Conservation (phyloP, 2,888 invertebrate species). For the Brenthis ino region DNA sequence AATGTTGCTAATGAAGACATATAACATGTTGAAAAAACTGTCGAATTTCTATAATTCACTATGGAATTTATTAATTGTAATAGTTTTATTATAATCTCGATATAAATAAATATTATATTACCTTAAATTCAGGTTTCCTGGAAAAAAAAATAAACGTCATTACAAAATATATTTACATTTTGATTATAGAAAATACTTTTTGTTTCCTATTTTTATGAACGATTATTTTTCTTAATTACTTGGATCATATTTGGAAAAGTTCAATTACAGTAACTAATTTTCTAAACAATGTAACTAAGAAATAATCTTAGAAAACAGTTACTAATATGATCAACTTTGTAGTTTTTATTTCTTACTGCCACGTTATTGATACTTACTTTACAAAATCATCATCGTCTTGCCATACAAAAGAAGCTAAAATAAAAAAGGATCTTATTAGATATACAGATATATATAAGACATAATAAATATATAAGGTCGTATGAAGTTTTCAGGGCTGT, state of each 20-base stretch:
- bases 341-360: not conserved
- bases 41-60: not conserved
- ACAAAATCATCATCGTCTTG: slow-evolving; percentile 38
- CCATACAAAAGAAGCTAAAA: slow-evolving; percentile 43
- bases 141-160: slow-evolving; percentile 7
- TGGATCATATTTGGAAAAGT: too few species aligned
- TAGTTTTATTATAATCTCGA: too few species aligned
- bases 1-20: too few species aligned
- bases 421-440: slow-evolving; percentile 15
- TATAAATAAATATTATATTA: slow-evolving; percentile 5
- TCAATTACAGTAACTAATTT: too few species aligned
- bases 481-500: too few species aligned
- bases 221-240: too few species aligned
- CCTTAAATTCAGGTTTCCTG: slow-evolving; percentile 19
- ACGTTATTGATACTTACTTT: slow-evolving; percentile 27
- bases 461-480: too few species aligned
- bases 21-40: not conserved
- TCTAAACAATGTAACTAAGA: too few species aligned
- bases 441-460: not conserved
- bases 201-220: too few species aligned
- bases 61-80: too few species aligned
- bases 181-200: not conserved
- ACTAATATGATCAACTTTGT: not conserved
- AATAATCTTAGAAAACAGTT: too few species aligned
- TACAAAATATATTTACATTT: not conserved